Evolutionary conservation across 2,888 invertebrate genomes (phyloP).

Genomic region (Eupithecia vulgata): DNA sequence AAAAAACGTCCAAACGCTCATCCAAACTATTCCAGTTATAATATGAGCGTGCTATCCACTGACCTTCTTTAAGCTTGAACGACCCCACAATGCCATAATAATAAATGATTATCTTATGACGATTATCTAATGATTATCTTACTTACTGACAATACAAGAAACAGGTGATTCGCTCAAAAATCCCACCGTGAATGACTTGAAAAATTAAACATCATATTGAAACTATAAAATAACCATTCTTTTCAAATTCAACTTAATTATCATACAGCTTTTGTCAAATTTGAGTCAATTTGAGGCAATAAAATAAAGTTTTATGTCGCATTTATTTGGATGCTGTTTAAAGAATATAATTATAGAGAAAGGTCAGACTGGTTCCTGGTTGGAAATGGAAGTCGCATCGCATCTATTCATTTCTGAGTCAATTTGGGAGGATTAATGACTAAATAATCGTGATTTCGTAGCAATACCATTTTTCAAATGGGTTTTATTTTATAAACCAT

Average conservation of each 20-base stretch:
- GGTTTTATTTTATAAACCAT: conserved; percentile 34
- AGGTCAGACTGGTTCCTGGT: conserved; percentile 44
- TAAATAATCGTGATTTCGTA: conserved; percentile 57
- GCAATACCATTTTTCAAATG: conserved; percentile 41
- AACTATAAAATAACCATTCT: conserved; percentile 54
- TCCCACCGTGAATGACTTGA: conserved; percentile 11
- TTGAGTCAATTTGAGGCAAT: conserved; percentile 80
- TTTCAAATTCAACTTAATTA: conserved; percentile 65
- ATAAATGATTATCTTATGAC: background rate
- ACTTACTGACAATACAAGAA: background rate
- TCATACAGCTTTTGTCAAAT: conserved; percentile 79
- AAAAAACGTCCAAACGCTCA: no score
- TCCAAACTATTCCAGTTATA: background rate
- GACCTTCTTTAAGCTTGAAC: background rate
- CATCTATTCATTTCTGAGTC: conserved; percentile 37
- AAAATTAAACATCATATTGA: conserved; percentile 8
- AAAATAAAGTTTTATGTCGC: conserved; percentile 82
- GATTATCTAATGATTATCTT: background rate
- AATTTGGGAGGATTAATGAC: conserved; percentile 40
- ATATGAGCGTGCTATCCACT: background rate
- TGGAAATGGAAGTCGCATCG: conserved; percentile 37
- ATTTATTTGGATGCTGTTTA: conserved; percentile 78
- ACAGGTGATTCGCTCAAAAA: background rate
- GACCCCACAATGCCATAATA: background rate
- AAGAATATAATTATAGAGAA: conserved; percentile 65